A percentile compares a stretch with the other conserved stretches of the same genome.
Conservation (phyloP, 2,797 vertebrate species). For the Thripadectes ignobilis region DNA sequence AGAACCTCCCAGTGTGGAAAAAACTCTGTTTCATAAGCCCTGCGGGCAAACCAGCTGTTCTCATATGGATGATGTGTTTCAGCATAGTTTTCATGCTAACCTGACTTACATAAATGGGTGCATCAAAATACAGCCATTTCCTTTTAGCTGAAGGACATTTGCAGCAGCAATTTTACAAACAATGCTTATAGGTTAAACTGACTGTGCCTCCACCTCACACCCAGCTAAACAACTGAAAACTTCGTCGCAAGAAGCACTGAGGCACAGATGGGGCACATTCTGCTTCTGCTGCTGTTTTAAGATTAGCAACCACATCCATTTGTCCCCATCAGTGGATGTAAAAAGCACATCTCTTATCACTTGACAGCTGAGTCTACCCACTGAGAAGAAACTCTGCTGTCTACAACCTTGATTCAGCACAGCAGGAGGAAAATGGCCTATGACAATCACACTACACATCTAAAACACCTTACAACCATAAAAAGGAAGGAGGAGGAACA, state of each 20-base stretch:
- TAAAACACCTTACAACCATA: neutral
- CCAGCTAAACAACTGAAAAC: neutral
- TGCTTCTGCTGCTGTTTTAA: neutral
- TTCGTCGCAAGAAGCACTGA: neutral
- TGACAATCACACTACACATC: constrained; percentile 21
- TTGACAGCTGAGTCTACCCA: neutral
- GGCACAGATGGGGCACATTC: neutral
- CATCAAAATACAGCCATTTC: neutral
- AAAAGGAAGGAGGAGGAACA: constrained; percentile 37
- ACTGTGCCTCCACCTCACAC: rapidly evolving
- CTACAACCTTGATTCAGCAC: constrained; percentile 22
- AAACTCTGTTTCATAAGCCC: neutral
- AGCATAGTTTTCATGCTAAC: neutral
- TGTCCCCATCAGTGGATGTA: neutral
- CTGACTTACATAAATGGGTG: neutral
- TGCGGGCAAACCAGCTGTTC: neutral
- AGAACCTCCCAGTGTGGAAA: neutral
- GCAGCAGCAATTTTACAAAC: neutral
- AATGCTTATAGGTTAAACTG: neutral
- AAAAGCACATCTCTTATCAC: constrained; percentile 17
- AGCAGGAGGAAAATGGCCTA: constrained; percentile 25
- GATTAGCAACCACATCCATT: neutral
- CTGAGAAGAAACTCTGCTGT: constrained; percentile 10
- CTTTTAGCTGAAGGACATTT: neutral
- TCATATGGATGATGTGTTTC: neutral